A percentile compares a stretch with the other conserved stretches of the same genome.
Conservation (phyloP, 2,797 vertebrate species). For the Ctenopoma kingsleyae region DNA sequence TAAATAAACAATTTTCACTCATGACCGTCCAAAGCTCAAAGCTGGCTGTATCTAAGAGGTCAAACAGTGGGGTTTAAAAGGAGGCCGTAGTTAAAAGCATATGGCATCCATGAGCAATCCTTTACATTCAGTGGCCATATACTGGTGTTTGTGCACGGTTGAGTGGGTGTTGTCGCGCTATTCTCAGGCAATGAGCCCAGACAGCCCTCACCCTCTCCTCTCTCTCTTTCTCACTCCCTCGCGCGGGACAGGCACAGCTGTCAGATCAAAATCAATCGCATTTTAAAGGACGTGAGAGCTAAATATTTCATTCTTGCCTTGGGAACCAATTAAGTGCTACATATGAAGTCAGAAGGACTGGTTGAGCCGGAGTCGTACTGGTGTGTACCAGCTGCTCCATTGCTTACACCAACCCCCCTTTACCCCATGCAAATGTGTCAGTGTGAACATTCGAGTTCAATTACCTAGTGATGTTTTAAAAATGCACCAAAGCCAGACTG, state of each 20-base stretch:
- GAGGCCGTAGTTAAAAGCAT: slow-evolving; percentile 80
- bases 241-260: slow-evolving; percentile 86
- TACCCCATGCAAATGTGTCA: slow-evolving; percentile 85
- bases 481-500: slow-evolving; percentile 87
- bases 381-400: slow-evolving; percentile 86
- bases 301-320: slow-evolving; percentile 90
- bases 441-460: slow-evolving; percentile 86
- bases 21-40: slow-evolving; percentile 63
- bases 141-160: slow-evolving; percentile 79
- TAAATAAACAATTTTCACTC: slow-evolving; percentile 57
- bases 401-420: slow-evolving; percentile 80
- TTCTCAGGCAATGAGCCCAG: slow-evolving; percentile 83
- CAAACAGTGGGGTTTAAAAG: slow-evolving; percentile 71
- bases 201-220: slow-evolving; percentile 79
- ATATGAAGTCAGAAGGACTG: slow-evolving; percentile 87
- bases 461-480: slow-evolving; percentile 88
- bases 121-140: slow-evolving; percentile 79
- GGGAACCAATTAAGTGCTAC: slow-evolving; percentile 89
- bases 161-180: slow-evolving; percentile 81
- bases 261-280: slow-evolving; percentile 89
- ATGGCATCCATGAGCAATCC: slow-evolving; percentile 81
- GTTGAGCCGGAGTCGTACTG: slow-evolving; percentile 86
- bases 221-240: slow-evolving; percentile 72
- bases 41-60: slow-evolving; percentile 73
- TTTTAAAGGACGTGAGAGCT: slow-evolving; percentile 87